A percentile compares a stretch with the other conserved stretches of the same genome.
phyloP scores from a whole-genome alignment of 1,140 invertebrate species.

The Oreohelix idahoensis region DNA sequence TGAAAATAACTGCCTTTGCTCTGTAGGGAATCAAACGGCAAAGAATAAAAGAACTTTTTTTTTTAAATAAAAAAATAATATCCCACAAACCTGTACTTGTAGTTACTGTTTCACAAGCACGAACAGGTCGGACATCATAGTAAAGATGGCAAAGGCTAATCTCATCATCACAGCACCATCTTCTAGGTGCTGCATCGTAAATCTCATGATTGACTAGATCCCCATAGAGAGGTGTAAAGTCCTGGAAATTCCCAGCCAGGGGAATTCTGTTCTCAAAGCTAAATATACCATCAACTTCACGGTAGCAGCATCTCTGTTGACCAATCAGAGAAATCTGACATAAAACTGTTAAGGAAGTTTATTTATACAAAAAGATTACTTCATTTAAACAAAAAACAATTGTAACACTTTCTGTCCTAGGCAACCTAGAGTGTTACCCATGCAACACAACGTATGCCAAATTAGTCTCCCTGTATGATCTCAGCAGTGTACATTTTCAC shows the following conservation, averaged over 20 bases:
- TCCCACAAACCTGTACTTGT: neutral
- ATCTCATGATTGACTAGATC: neutral
- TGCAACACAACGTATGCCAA: too few species aligned
- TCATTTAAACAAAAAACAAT: neutral
- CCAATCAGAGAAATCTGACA: neutral
- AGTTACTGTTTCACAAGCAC: neutral
- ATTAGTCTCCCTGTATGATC: too few species aligned
- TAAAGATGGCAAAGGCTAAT: slow-evolving; percentile 1
- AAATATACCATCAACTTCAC: neutral
- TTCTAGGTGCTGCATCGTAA: neutral
- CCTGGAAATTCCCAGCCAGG: slow-evolving; percentile 11
- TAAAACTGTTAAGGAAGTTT: neutral
- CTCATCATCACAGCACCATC: slow-evolving; percentile 2
- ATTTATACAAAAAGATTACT: too few species aligned
- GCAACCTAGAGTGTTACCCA: too few species aligned
- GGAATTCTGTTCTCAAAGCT: slow-evolving; percentile 21
- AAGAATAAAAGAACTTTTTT: too few species aligned
- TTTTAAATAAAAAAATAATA: too few species aligned
- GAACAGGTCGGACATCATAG: slow-evolving; percentile 5
- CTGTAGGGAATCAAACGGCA: too few species aligned
- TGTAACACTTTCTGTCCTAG: too few species aligned
- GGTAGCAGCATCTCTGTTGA: slow-evolving; percentile 27
- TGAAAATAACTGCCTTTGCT: too few species aligned
- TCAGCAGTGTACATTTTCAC: too few species aligned
- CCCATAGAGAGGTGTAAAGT: slow-evolving; percentile 3